These are phyloP conservation scores for Prenolepis imparis DNA, from an alignment of 2,888 invertebrate species.

Conservation along the genomic window DNA sequence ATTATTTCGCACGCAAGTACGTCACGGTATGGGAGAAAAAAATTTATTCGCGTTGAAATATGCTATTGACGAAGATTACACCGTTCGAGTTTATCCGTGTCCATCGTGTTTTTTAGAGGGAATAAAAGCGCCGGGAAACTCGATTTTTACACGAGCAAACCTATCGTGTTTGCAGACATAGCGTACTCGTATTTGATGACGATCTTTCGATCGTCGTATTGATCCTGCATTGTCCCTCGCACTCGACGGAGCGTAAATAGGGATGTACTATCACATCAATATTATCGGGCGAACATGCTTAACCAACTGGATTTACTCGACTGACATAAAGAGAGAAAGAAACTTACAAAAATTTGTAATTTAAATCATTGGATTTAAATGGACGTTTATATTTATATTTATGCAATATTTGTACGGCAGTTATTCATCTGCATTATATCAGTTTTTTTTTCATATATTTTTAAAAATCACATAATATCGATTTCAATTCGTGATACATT, in stretches of 20 bases:
- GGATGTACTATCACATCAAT: not conserved
- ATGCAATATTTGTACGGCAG: not conserved
- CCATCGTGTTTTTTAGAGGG: slow-evolving; percentile 11
- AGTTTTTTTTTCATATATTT: not conserved
- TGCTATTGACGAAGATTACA: not conserved
- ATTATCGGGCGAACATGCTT: not conserved
- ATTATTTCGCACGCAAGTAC: slow-evolving; percentile 26
- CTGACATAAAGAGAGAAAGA: slow-evolving; percentile 3
- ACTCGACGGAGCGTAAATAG: slow-evolving; percentile 23
- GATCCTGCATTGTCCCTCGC: slow-evolving; percentile 11
- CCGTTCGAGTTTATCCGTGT: slow-evolving; percentile 23
- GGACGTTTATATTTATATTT: slow-evolving; percentile 3
- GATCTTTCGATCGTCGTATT: slow-evolving; percentile 26
- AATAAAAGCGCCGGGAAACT: slow-evolving; percentile 24
- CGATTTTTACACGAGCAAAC: slow-evolving; percentile 19
- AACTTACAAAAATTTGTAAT: not conserved
- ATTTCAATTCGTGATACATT: not conserved
- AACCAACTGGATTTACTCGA: not conserved
- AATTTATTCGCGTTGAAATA: slow-evolving; percentile 18
- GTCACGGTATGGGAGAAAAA: not conserved
- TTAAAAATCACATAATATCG: not conserved
- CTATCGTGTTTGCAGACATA: slow-evolving; percentile 37
- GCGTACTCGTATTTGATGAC: slow-evolving; percentile 23
- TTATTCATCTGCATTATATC: slow-evolving; percentile 1
- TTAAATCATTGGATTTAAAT: slow-evolving; percentile 3